Percentiles rank a stretch among this genome's conserved stretches.
Conservation (phyloP, 2,888 invertebrate genomes). For the Sceliomorpha sp. region DNA sequence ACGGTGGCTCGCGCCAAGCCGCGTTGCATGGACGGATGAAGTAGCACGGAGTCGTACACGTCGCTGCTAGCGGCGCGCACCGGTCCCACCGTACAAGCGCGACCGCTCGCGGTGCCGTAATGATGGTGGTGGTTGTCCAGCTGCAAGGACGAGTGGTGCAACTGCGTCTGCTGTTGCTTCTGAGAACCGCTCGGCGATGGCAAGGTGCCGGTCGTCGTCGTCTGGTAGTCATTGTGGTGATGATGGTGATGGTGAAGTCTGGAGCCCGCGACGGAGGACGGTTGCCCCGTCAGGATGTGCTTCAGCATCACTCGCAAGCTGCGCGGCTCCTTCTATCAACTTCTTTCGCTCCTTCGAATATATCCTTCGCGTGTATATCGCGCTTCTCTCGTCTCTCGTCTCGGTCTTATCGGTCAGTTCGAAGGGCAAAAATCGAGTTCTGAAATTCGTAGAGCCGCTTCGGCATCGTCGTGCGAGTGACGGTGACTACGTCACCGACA, state of each 20-base stretch:
- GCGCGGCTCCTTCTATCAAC: constrained; percentile 47
- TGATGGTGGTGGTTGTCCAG: constrained; percentile 58
- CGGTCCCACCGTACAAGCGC: constrained; percentile 29
- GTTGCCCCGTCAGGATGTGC: constrained; percentile 85
- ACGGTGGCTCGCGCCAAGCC: constrained; percentile 57
- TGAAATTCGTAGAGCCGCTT: background rate
- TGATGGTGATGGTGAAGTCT: constrained; percentile 69
- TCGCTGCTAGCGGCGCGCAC: constrained; percentile 63
- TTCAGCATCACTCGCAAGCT: constrained; percentile 84
- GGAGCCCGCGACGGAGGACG: constrained; percentile 81
- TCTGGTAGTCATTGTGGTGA: constrained; percentile 77
- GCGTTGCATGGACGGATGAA: constrained; percentile 59
- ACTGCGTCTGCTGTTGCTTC: constrained; percentile 55
- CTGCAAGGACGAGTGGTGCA: constrained; percentile 26
- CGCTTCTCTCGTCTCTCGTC: too few species aligned
- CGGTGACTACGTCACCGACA: constrained; percentile 40
- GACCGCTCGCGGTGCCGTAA: constrained; percentile 51
- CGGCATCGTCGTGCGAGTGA: background rate
- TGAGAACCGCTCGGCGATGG: constrained; percentile 48
- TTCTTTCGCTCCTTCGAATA: constrained; percentile 13
- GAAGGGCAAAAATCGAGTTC: too few species aligned
- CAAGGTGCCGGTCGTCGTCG: constrained; percentile 56
- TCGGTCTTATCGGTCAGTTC: too few species aligned
- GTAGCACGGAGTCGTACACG: constrained; percentile 73
- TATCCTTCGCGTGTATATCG: too few species aligned